Percentiles rank a stretch among this genome's conserved stretches.
phyloP scores from a whole-genome alignment of 2,888 invertebrate species.

The Agrochola lychnidis region DNA sequence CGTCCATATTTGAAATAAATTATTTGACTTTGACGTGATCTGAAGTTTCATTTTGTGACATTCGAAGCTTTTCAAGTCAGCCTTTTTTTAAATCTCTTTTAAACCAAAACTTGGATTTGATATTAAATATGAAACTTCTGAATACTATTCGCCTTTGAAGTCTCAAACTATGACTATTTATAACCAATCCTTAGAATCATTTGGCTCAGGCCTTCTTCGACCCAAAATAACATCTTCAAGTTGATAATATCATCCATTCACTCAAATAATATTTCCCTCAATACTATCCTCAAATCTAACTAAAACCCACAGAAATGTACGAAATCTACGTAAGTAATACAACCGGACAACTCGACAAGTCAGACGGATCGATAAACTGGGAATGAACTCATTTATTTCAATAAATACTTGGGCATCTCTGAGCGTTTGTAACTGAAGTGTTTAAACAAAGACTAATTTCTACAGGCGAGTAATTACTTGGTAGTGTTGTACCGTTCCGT shows the following conservation, averaged over 20 bases:
- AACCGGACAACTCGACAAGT: conserved; percentile 19
- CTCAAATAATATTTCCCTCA: neutral
- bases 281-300: neutral
- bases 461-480: conserved; percentile 54
- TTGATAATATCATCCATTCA: neutral
- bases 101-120: neutral
- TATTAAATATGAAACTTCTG: neutral
- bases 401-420: conserved; percentile 52
- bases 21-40: neutral
- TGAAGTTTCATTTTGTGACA: neutral
- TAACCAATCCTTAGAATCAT: neutral
- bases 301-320: neutral
- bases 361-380: conserved; percentile 42
- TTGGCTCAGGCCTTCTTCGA: neutral
- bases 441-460: conserved; percentile 60
- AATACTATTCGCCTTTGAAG: neutral
- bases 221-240: conserved; percentile 1
- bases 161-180: neutral
- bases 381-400: conserved; percentile 56
- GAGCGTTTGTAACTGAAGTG: conserved; percentile 37
- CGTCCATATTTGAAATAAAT: neutral
- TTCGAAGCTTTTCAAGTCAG: neutral
- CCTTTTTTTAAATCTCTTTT: neutral
- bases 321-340: neutral
- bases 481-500: conserved; percentile 38